Percentiles rank a stretch among this genome's conserved stretches.
Conservation (phyloP, 2,113 vertebrate genomes). For the Charadrius vociferus region DNA sequence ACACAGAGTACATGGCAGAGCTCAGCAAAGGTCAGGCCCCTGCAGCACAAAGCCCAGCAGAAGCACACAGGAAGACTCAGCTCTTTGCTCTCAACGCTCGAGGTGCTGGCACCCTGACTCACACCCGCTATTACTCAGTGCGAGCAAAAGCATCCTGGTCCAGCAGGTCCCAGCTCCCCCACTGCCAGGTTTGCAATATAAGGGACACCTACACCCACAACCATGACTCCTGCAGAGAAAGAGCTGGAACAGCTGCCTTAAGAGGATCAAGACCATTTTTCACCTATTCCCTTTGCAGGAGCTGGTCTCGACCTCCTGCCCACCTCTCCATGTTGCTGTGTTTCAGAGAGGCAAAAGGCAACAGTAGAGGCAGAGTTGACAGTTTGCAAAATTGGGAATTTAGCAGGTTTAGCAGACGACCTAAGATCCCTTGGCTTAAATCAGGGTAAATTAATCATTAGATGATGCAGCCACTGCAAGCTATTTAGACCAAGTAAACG, state of each 20-base stretch:
- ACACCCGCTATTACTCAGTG: not conserved
- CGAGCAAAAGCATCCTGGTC: not conserved
- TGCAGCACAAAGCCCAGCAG: not conserved
- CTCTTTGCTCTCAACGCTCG: not conserved
- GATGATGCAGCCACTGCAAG: not conserved
- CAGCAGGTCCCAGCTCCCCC: rapidly evolving
- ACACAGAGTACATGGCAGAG: not conserved
- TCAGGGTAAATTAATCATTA: not conserved
- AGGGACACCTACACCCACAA: not conserved
- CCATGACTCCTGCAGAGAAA: not conserved
- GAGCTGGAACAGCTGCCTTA: not conserved
- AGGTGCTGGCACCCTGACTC: not conserved
- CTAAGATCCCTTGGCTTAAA: not conserved
- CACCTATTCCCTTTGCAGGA: not conserved
- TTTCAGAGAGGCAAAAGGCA: not conserved
- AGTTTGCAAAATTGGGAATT: not conserved
- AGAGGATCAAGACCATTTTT: not conserved
- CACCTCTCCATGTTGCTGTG: not conserved
- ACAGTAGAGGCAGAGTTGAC: not conserved
- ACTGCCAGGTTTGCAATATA: not conserved
- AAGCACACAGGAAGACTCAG: not conserved
- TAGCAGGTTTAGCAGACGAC: not conserved
- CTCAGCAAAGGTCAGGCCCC: not conserved
- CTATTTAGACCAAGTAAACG: not conserved
- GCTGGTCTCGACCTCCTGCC: not conserved